These are phyloP conservation scores for Monopis laevigella DNA, from an alignment of 2,888 invertebrate genomes.

Conservation along the genomic window DNA sequence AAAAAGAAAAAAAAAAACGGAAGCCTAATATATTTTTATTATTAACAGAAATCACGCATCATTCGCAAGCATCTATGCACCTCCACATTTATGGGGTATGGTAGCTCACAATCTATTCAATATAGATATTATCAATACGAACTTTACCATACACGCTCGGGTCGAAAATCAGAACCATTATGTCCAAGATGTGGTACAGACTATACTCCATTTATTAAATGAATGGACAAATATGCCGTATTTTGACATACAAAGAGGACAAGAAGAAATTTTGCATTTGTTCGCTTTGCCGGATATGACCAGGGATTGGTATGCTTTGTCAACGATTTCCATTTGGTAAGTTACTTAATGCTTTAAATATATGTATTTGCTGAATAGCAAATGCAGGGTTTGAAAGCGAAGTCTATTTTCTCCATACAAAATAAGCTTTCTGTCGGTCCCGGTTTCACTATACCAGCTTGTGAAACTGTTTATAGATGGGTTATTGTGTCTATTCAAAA, in stretches of 20 bases:
- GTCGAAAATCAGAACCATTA: conserved; percentile 29
- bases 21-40: too few species aligned
- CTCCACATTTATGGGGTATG: conserved; percentile 44
- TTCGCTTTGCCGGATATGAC: conserved; percentile 43
- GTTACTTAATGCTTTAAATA: too few species aligned
- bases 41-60: conserved; percentile 3
- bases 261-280: conserved; percentile 36
- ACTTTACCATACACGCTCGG: conserved; percentile 34
- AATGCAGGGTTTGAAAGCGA: too few species aligned
- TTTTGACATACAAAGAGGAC: conserved; percentile 33
- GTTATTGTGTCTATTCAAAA: too few species aligned
- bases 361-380: too few species aligned
- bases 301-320: conserved; percentile 44
- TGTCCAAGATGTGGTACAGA: conserved; percentile 37
- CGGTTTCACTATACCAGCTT: too few species aligned
- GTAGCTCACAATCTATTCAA: conserved; percentile 42
- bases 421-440: too few species aligned
- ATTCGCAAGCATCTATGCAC: conserved; percentile 33
- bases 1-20: too few species aligned
- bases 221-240: conserved; percentile 43
- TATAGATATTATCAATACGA: conserved; percentile 34
- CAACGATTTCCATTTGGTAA: conserved; percentile 51
- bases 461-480: too few species aligned
- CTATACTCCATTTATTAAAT: conserved; percentile 31
- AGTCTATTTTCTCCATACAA: too few species aligned